Evolutionary conservation across 30 jellyfish, hydroid and myxozoan genomes (phyloP).

Genomic region (Turritopsis dohrnii): DNA sequence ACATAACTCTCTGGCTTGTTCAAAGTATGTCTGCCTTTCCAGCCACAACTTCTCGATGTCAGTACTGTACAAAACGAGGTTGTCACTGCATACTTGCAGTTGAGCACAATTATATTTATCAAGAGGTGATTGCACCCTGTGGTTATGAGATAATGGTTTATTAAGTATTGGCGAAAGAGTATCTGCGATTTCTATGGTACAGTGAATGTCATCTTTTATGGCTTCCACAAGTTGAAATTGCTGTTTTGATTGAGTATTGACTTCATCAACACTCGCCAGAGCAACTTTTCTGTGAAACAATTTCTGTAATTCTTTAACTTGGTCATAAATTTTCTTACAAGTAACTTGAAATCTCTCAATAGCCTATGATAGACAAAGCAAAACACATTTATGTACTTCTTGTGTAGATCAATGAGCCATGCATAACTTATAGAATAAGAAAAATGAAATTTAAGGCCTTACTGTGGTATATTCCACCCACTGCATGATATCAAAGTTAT

Average conservation of each 20-base stretch:
- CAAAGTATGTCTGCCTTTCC: constrained; percentile 39
- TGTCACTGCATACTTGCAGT: constrained; percentile 55
- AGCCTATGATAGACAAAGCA: constrained; percentile 45
- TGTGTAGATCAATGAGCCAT: no score
- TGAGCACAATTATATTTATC: constrained; percentile 54
- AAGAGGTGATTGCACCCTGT: constrained; percentile 39
- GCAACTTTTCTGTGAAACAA: constrained; percentile 42
- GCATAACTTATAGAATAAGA: neutral
- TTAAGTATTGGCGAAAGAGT: constrained; percentile 60
- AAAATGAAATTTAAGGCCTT: neutral
- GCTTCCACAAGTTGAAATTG: constrained; percentile 63
- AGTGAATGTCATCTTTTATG: constrained; percentile 55
- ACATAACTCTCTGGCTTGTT: constrained; percentile 55
- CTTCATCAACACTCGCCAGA: constrained; percentile 43
- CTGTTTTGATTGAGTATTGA: constrained; percentile 35
- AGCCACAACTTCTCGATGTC: constrained; percentile 59
- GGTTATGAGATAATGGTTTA: constrained; percentile 43
- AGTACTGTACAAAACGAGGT: constrained; percentile 31
- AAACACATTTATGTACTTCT: no score
- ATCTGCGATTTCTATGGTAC: constrained; percentile 65
- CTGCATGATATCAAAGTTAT: constrained; percentile 54
- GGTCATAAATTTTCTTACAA: constrained; percentile 44
- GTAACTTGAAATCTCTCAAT: constrained; percentile 80
- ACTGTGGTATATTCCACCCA: constrained; percentile 93
- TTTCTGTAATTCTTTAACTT: constrained; percentile 41